phyloP scores from a whole-genome alignment of 92 coral and sea anemone genomes.

The Siderastrea radians region DNA sequence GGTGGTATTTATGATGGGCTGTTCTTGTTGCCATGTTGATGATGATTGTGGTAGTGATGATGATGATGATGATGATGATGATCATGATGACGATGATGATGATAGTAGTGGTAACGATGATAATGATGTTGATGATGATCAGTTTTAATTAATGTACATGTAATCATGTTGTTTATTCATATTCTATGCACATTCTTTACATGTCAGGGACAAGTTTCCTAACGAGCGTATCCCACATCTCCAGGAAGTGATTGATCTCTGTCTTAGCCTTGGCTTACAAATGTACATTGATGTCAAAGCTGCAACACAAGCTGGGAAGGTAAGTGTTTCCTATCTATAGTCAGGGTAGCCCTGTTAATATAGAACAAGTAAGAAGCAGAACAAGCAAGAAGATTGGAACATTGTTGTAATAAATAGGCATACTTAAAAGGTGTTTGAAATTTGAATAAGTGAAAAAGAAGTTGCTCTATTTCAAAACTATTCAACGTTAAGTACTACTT shows the following conservation, averaged over 20 bases:
- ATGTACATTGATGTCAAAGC: slow-evolving; percentile 97
- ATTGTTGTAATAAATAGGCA: too few relatives aligned
- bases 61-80: not conserved
- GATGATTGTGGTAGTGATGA: not conserved
- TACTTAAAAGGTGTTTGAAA: too few relatives aligned
- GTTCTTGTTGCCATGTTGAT: not conserved
- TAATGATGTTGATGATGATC: too few relatives aligned
- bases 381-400: too few relatives aligned
- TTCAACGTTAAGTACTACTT: too few relatives aligned
- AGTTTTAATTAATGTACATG: too few relatives aligned
- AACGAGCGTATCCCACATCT: slow-evolving; percentile 81
- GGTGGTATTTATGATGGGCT: too few relatives aligned
- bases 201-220: slow-evolving; percentile 74
- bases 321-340: not conserved
- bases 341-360: too few relatives aligned
- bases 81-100: not conserved
- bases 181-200: not conserved
- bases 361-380: too few relatives aligned
- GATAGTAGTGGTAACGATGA: too few relatives aligned
- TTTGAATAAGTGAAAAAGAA: too few relatives aligned
- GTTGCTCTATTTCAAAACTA: too few relatives aligned
- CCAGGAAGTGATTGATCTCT: slow-evolving; percentile 84
- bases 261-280: slow-evolving; percentile 83
- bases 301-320: slow-evolving; percentile 67
- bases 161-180: not conserved